phyloP scores from a whole-genome alignment of 2,113 vertebrate species.

The Tautogolabrus adspersus region DNA sequence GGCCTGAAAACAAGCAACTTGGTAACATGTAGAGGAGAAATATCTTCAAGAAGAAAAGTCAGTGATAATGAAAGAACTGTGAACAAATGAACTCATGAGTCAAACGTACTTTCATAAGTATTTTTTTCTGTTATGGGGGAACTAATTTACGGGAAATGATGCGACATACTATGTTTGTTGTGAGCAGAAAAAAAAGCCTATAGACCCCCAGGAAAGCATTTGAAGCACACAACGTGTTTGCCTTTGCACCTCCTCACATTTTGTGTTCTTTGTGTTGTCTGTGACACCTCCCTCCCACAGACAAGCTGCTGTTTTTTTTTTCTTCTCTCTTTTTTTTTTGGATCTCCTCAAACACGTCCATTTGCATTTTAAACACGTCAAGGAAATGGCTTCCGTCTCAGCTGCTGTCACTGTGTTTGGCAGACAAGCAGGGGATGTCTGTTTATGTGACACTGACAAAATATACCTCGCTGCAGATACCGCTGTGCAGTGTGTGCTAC shows the following conservation, averaged over 20 bases:
- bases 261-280: slow-evolving; percentile 75
- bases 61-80: slow-evolving; percentile 7
- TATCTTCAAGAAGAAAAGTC: slow-evolving; percentile 3
- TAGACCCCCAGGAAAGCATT: slow-evolving; percentile 63
- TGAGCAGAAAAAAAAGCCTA: slow-evolving; percentile 54
- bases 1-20: background rate
- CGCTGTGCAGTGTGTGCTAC: slow-evolving; percentile 55
- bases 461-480: slow-evolving; percentile 47
- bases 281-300: slow-evolving; percentile 78
- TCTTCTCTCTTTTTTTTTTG: slow-evolving; percentile 13
- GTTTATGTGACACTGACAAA: slow-evolving; percentile 72
- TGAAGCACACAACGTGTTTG: slow-evolving; percentile 69
- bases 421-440: slow-evolving; percentile 62
- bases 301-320: slow-evolving; percentile 70
- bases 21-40: background rate
- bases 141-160: slow-evolving; percentile 61
- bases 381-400: slow-evolving; percentile 72
- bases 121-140: slow-evolving; percentile 28
- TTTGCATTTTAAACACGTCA: slow-evolving; percentile 81
- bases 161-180: slow-evolving; percentile 69
- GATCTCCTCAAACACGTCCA: slow-evolving; percentile 71
- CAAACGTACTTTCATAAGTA: slow-evolving; percentile 35
- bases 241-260: slow-evolving; percentile 74
- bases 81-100: slow-evolving; percentile 27
- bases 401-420: slow-evolving; percentile 74